phyloP scores from a whole-genome alignment of 1,140 invertebrate species.

The Philotrypesis tridentata region DNA sequence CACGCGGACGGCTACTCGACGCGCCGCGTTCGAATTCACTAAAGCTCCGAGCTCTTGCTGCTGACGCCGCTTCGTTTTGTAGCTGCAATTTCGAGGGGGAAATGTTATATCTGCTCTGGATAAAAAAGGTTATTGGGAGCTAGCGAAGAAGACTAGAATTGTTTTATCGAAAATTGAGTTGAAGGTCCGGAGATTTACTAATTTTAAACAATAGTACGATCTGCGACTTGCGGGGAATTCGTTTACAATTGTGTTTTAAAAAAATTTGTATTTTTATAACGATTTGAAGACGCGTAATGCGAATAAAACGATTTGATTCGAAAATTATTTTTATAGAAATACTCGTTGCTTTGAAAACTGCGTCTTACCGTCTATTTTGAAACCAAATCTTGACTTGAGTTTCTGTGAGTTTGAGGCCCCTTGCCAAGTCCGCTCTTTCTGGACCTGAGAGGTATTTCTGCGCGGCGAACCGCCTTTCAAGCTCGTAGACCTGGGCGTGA shows the following conservation, averaged over 20 bases:
- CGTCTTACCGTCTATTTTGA: slow-evolving; percentile 69
- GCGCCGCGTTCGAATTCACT: slow-evolving; percentile 68
- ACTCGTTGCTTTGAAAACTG: background rate
- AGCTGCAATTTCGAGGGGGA: slow-evolving; percentile 55
- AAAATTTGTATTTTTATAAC: too few species aligned
- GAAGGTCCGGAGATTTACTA: too few species aligned
- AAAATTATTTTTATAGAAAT: too few species aligned
- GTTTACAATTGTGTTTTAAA: too few species aligned
- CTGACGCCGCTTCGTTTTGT: slow-evolving; percentile 71
- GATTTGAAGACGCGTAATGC: background rate
- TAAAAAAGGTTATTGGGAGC: too few species aligned
- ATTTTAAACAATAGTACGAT: too few species aligned
- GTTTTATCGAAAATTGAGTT: too few species aligned
- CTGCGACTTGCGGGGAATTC: too few species aligned
- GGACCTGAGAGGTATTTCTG: slow-evolving; percentile 96
- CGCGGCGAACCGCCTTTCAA: slow-evolving; percentile 94
- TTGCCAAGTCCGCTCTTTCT: slow-evolving; percentile 93
- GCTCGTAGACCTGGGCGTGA: slow-evolving; percentile 94
- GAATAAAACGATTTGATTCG: background rate
- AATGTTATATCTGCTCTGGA: background rate
- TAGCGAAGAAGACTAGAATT: too few species aligned
- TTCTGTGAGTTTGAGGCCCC: slow-evolving; percentile 91
- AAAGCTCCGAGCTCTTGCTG: slow-evolving; percentile 71
- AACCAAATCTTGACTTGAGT: slow-evolving; percentile 86
- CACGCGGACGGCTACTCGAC: slow-evolving; percentile 70